These are phyloP conservation scores for Electrophaes corylata DNA, from an alignment of 2,888 invertebrate genomes.

Conservation along the genomic window DNA sequence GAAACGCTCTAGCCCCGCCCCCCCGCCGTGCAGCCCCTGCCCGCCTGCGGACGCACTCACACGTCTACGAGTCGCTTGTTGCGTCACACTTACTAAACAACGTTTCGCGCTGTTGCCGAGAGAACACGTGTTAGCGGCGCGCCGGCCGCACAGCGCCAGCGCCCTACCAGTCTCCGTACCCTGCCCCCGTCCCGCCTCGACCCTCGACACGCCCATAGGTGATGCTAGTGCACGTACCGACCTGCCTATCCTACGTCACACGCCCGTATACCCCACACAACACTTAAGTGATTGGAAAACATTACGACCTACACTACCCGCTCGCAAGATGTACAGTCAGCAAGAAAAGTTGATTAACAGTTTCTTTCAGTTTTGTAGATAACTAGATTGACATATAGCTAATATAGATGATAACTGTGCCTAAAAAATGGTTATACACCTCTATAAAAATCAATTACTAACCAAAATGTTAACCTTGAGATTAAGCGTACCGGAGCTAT, in stretches of 20 bases:
- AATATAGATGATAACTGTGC: too few species aligned
- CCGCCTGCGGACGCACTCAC: constrained; percentile 34
- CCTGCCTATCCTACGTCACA: neutral
- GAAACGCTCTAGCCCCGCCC: constrained; percentile 86
- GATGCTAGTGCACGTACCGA: constrained; percentile 44
- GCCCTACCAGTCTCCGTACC: constrained; percentile 18
- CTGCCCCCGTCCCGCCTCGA: too few species aligned
- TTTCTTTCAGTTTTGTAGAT: too few species aligned
- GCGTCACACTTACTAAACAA: constrained; percentile 64
- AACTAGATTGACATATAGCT: too few species aligned
- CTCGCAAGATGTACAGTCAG: too few species aligned
- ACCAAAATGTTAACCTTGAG: too few species aligned
- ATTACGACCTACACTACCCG: neutral
- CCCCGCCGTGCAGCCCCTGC: constrained; percentile 25
- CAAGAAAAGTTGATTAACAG: too few species aligned
- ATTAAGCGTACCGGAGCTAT: too few species aligned
- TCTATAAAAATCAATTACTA: too few species aligned
- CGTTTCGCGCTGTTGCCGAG: constrained; percentile 76
- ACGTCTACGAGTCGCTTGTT: constrained; percentile 36
- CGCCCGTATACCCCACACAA: neutral
- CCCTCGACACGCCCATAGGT: constrained; percentile 30
- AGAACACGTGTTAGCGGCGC: constrained; percentile 48
- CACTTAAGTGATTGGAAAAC: too few species aligned
- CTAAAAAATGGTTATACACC: too few species aligned
- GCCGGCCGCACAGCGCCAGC: constrained; percentile 44